Evolutionary conservation across 2,113 vertebrate species (phyloP), one percentile per base, ranked within the genome.

Genomic region (Phoxinus phoxinus): DNA sequence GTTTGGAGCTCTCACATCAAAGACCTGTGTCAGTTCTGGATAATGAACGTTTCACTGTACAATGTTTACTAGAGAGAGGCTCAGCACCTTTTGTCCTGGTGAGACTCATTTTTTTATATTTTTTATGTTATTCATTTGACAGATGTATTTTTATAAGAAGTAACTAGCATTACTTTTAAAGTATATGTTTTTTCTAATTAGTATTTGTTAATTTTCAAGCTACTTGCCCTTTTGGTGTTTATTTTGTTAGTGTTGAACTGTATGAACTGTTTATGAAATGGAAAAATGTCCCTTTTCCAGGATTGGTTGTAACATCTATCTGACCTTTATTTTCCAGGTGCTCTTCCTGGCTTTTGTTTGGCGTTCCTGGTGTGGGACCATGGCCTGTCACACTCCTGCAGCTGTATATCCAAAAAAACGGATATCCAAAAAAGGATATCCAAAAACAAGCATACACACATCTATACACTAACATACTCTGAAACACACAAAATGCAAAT

Each of bases 11-110:
- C 15, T 86, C 74, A 75, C 46, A 83, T 58, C 15, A 81, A 69
- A 81, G 82, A 84, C 89, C 87, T 2, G 69, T 87, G 1, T 83
- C 87, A 6, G 87, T 86, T 75, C n/a, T 90, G 35, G 87, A 89
- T 75, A 89, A 89, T 35, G 85, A 92, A 32, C 69, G 81, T 10
- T 90, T 87, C 11, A 67, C 88, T 25, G 85, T 90, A n/a, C 87
- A 90, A 73, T 84, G 61, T 4, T 25, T 88, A 56, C 51, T 92
- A 27, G 87, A 81, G 83, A 81, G 85, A 78, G 83, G 79, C 19
- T 69, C 84, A 51, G 80, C 53, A 4, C 87, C 61, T 1, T 56
- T 91, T 23, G 27, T 86, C 19, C 76, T 91, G 85, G 91, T 88
- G 27, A 86, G 83, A 53, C 76, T 72, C 5, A 32, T n/a, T 37